Conservation (phyloP, 2,797 vertebrate genomes). For the Lycodopsis pacificus region DNA sequence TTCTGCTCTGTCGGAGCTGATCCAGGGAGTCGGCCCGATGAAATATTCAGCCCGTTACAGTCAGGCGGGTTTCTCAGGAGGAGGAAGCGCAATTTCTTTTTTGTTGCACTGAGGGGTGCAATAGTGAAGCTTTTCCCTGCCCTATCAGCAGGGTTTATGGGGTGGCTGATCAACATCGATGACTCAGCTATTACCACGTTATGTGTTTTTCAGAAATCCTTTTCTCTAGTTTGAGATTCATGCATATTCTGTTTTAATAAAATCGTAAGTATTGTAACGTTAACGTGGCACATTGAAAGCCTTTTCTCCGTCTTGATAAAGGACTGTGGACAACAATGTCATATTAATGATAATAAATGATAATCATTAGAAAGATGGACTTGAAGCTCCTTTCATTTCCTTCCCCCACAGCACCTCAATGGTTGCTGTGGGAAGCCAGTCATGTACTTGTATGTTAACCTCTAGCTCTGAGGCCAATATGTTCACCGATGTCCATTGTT, state of each 20-base stretch:
- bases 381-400: not conserved
- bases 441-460: not conserved
- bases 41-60: conserved; percentile 71
- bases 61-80: conserved; percentile 28
- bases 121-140: not conserved
- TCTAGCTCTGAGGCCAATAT: not conserved
- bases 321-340: not conserved
- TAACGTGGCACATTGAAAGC: not conserved
- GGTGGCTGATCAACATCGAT: conserved; percentile 15
- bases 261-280: not conserved
- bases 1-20: conserved; percentile 48
- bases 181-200: conserved; percentile 15
- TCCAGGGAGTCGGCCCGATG: conserved; percentile 50
- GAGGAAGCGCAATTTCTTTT: not conserved
- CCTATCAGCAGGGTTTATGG: conserved; percentile 1
- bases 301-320: not conserved
- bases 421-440: not conserved
- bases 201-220: conserved; percentile 3
- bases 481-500: conserved; percentile 3
- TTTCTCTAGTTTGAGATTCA: no score
- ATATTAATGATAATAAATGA: not conserved
- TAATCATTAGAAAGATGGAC: not conserved
- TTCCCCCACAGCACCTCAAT: not conserved
- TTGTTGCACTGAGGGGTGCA: conserved; percentile 19
- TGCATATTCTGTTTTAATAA: no score